Base-by-base conservation (phyloP, 2,888 invertebrate species). In the Deilephila porcellus region DNA sequence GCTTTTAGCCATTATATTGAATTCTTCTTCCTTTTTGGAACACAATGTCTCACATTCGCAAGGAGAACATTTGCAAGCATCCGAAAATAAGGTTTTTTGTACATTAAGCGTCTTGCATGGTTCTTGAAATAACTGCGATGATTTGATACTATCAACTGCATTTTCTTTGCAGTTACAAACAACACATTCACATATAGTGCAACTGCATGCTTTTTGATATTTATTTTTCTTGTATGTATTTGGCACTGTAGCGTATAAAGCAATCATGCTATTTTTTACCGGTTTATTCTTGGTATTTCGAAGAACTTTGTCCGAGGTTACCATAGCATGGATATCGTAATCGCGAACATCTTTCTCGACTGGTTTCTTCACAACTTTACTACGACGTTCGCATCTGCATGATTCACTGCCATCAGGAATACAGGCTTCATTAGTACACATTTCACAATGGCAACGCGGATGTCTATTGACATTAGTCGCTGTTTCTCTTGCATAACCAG, bases 331-430 rank as follows among this genome's bases (percentile, higher is more conserved):
- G 75, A 90, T 86, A 76, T 90, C 90, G 75, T 84, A 89, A 76
- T 90, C 87, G 60, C 82, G 79, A 67, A 76, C 81, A 63, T 85
- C 82, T 74, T 80, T 82, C 74, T 84, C 80, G 29, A 87, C 77
- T 5, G 88, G 86, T 82, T 91, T 91, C 45, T 77, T 86, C 76
- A 86, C 83, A 1, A 87, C 73, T 73, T 77, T 83, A n/a, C 79
- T 83, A 29, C 78, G 79, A 62, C 78, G 82, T 62, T 85, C 85
- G 78, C 90, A 91, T 72, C 77, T 83, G 77, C 89, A 92, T 4
- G 79, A 74, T 64, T 84, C 78, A 20, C 74, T 77, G n/a, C 78
- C 84, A 59, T 84, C 81, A 34, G 81, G 77, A 71, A 84, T 82
- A 75, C 90, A 89, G 3, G 80, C 74, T 56, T 88, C 85, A 76